These are phyloP conservation scores for Berghia stephanieae DNA, from an alignment of 1,140 invertebrate genomes.

Conservation along the genomic window DNA sequence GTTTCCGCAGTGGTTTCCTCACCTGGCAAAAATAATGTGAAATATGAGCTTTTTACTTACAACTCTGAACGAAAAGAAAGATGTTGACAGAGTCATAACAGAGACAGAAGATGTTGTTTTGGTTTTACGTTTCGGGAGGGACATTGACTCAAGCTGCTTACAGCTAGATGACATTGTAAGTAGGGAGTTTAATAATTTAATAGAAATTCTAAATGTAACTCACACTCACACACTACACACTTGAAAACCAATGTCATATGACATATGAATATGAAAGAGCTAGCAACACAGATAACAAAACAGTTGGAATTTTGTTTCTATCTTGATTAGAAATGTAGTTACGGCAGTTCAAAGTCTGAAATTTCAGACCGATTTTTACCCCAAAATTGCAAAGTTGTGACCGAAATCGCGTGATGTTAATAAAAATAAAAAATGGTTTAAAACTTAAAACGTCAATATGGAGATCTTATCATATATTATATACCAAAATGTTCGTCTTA, in stretches of 20 bases:
- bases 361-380: too few relatives aligned
- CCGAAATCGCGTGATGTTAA: too few relatives aligned
- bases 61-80: constrained; percentile 53
- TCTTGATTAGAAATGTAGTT: too few relatives aligned
- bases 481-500: too few relatives aligned
- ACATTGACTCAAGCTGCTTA: constrained; percentile 57
- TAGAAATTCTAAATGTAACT: too few relatives aligned
- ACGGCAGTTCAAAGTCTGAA: too few relatives aligned
- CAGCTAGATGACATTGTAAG: constrained; percentile 64
- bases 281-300: too few relatives aligned
- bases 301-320: too few relatives aligned
- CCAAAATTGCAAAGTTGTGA: too few relatives aligned
- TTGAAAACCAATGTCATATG: background rate
- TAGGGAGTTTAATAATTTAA: constrained; percentile 10
- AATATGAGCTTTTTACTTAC: constrained; percentile 52
- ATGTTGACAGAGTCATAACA: constrained; percentile 59
- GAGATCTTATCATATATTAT: too few relatives aligned
- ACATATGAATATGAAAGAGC: too few relatives aligned
- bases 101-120: constrained; percentile 60
- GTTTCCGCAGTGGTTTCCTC: background rate
- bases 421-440: background rate
- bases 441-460: background rate
- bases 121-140: constrained; percentile 63
- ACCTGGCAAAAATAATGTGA: background rate
- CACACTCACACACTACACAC: too few relatives aligned